These are phyloP conservation scores for Hipparchia sbordonii DNA, from an alignment of 2,888 invertebrate species.

Conservation along the genomic window DNA sequence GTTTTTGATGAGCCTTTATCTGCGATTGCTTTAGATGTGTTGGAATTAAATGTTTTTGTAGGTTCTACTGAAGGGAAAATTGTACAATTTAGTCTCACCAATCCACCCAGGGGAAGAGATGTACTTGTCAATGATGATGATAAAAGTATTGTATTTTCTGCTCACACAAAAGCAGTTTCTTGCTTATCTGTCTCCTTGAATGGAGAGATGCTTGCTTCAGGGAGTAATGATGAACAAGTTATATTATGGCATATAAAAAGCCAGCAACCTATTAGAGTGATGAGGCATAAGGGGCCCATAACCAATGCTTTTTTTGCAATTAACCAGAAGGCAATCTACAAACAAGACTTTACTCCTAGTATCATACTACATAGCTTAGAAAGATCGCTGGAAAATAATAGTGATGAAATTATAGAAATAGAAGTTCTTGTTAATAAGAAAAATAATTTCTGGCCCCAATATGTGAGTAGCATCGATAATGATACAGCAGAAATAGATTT, in stretches of 20 bases:
- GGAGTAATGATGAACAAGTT: constrained; percentile 88
- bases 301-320: constrained; percentile 87
- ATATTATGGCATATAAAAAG: constrained; percentile 92
- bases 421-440: constrained; percentile 67
- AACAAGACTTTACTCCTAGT: constrained; percentile 82
- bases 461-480: constrained; percentile 43
- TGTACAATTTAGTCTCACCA: constrained; percentile 85
- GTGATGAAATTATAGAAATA: constrained; percentile 71
- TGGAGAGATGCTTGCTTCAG: constrained; percentile 88
- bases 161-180: constrained; percentile 87
- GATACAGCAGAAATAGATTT: constrained; percentile 51
- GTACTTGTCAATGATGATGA: constrained; percentile 84
- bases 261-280: constrained; percentile 86
- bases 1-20: constrained; percentile 88
- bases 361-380: constrained; percentile 84
- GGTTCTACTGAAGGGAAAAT: constrained; percentile 89
- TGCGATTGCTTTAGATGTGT: constrained; percentile 86
- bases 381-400: constrained; percentile 82
- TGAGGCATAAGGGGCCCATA: constrained; percentile 88
- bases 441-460: constrained; percentile 69
- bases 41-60: constrained; percentile 88
- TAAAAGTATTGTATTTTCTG: constrained; percentile 80
- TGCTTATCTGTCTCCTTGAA: constrained; percentile 88
- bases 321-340: constrained; percentile 83
- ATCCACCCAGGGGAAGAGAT: constrained; percentile 86